Base-by-base conservation (phyloP, 92 coral and sea anemone species). In the Galaxea fascicularis region DNA sequence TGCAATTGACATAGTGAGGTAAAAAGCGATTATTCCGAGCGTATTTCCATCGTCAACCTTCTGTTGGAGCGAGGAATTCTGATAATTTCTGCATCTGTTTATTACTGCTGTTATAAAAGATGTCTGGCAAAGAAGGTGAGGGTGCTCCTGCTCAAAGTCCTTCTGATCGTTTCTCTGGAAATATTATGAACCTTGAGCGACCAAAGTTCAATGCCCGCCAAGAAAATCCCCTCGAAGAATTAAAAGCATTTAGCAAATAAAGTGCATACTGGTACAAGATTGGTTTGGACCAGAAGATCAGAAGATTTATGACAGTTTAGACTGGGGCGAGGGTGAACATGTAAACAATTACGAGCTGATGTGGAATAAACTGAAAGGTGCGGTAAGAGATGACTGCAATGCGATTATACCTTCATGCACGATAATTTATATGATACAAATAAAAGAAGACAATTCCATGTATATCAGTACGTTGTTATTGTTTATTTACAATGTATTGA, bases 121-220 rank as follows among this genome's bases (percentile, higher is more conserved):
- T 80, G 74, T 47, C 77, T 78, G 74, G 31, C 47, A 11, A 66
- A 17, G 85, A 80, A 25, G 29, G 17, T 46, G 77, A 53, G 46
- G 77, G n/a, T 27, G 72, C 44, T 8, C 46, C 72, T 26, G 79
- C 49, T 18, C 52, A 30, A 24, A 17, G 26, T 52, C 65, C 28
- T 25, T 16, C 79, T 56, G 71, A 59, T 10, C 21, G 16, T 72
- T 82, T 82, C 60, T 3, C 71, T 71, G 79, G 63, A 82, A 82
- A 71, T 41, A 71, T 58, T 18, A 56, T 71, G 45, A 82, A 58
- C 47, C 72, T 82, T 73, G 79, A 82, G 46, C 54, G 87, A 82
- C 87, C 87, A 26, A 82, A 71, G 74, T 80, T 80, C 52, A 80
- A 80, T 35, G 46, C 85, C 46, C 72, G 58, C 22, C 44, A 64